Evolutionary conservation across 2,113 vertebrate species (phyloP).

Genomic region (Nothoprocta perdicaria): DNA sequence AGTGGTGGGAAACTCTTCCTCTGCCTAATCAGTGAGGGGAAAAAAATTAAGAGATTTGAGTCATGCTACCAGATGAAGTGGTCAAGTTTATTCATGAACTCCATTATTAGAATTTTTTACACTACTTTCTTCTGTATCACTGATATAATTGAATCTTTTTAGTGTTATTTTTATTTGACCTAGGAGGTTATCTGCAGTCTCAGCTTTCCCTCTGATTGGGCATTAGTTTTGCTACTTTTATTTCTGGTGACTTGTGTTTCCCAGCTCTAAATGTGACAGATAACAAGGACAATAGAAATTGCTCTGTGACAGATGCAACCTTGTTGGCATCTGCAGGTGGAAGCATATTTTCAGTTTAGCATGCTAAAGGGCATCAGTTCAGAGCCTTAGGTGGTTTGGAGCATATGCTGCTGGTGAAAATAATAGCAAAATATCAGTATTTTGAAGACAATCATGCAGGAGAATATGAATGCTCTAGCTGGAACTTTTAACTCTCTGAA

Average conservation of each 20-base stretch:
- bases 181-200: not conserved
- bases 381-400: conserved; percentile 1
- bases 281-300: conserved; percentile 37
- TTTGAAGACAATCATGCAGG: not conserved
- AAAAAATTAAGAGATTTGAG: not conserved
- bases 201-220: not conserved
- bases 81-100: not conserved
- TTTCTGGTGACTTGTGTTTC: conserved; percentile 14
- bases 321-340: conserved; percentile 13
- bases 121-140: not conserved
- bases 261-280: conserved; percentile 23
- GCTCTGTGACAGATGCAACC: conserved; percentile 27
- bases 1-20: not conserved
- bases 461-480: not conserved
- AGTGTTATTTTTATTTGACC: conserved; percentile 1
- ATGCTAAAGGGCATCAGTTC: not conserved
- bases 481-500: conserved; percentile 1
- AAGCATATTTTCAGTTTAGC: conserved; percentile 40
- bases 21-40: not conserved
- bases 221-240: conserved; percentile 22
- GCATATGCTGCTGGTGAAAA: conserved; percentile 32
- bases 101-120: not conserved
- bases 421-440: not conserved
- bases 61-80: not conserved
- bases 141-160: not conserved